Conservation (phyloP, 1,140 invertebrate species). For the Epicauta chinensis region DNA sequence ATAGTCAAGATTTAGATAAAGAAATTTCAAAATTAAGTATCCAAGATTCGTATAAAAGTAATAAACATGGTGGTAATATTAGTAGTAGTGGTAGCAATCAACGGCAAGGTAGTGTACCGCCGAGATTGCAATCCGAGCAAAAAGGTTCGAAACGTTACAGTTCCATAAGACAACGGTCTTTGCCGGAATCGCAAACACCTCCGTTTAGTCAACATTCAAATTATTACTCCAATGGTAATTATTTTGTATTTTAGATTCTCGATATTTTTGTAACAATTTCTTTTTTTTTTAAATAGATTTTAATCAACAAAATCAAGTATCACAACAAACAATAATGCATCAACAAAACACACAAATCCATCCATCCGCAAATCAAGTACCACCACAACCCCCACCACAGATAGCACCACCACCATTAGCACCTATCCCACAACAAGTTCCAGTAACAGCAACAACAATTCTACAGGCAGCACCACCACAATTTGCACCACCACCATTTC, state of each 20-base stretch:
- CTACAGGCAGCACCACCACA: constrained; percentile 22
- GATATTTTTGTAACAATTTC: background rate
- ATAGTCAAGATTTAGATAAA: constrained; percentile 43
- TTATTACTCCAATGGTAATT: constrained; percentile 36
- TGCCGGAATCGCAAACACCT: constrained; percentile 39
- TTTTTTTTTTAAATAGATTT: constrained; percentile 29
- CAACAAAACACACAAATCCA: constrained; percentile 22
- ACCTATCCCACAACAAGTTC: constrained; percentile 23
- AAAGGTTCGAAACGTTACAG: constrained; percentile 49
- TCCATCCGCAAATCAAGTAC: constrained; percentile 19
- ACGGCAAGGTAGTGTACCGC: constrained; percentile 44
- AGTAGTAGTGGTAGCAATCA: constrained; percentile 5
- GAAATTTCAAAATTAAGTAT: constrained; percentile 47
- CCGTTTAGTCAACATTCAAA: constrained; percentile 24
- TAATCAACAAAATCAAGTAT: constrained; percentile 26
- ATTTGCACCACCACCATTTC: constrained; percentile 20
- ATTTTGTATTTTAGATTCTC: too few species aligned
- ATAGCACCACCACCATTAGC: constrained; percentile 20
- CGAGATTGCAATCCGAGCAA: constrained; percentile 45
- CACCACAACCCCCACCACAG: constrained; percentile 20
- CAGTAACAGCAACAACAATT: constrained; percentile 27
- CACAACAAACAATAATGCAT: constrained; percentile 25
- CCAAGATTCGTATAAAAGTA: constrained; percentile 40
- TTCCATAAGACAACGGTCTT: constrained; percentile 47
- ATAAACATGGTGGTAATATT: constrained; percentile 39